These are phyloP conservation scores for Takifugu bimaculatus DNA, from an alignment of 2,113 vertebrate genomes.

Conservation along the genomic window DNA sequence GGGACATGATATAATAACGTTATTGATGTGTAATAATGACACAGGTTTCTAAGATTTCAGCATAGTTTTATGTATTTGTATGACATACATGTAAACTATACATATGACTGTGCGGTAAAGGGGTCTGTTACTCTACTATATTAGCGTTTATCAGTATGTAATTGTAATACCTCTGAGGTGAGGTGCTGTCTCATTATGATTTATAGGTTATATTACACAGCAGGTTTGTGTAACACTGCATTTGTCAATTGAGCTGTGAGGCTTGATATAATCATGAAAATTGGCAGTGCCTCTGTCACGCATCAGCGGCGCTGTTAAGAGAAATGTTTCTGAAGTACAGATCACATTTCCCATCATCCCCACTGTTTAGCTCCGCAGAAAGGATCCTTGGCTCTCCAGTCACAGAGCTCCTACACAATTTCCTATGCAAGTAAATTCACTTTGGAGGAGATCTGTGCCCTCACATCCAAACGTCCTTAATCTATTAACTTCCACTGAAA, in stretches of 20 bases:
- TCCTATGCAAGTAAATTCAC: constrained; percentile 3
- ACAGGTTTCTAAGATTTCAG: no score
- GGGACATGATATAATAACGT: no score
- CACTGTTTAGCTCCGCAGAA: constrained; percentile 1
- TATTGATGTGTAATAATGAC: no score
- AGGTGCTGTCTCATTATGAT: no score
- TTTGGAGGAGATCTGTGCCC: constrained; percentile 21
- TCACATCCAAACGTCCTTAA: constrained; percentile 7
- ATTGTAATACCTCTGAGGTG: no score
- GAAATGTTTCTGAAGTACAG: constrained; percentile 14
- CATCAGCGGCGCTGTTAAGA: constrained; percentile 9
- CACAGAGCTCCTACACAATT: constrained; percentile 1
- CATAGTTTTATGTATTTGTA: no score
- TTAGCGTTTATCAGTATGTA: no score
- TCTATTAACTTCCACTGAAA: constrained; percentile 4
- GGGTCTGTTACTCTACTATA: no score
- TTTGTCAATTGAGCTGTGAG: not conserved
- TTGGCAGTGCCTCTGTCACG: not conserved
- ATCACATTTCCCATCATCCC: constrained; percentile 12
- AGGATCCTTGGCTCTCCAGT: constrained; percentile 17
- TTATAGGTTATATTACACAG: no score
- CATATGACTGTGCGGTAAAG: no score
- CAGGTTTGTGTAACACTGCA: not conserved
- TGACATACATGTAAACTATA: no score
- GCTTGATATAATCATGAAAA: constrained; percentile 4